Conservation (phyloP, 1,140 invertebrate species). For the Melitaea cinxia region DNA sequence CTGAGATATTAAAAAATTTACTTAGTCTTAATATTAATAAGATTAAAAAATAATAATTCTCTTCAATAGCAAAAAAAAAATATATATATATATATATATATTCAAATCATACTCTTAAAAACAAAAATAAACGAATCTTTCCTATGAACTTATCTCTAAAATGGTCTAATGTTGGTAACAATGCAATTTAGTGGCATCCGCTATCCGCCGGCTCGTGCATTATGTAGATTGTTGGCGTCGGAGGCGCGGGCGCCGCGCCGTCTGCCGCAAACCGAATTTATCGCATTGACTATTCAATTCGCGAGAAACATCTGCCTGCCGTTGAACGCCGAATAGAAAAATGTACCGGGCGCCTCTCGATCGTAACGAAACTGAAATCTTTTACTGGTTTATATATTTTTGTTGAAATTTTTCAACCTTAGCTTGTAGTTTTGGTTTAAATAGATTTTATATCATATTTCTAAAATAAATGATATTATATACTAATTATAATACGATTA, state of each 20-base stretch:
- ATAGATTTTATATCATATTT: no score
- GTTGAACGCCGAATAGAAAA: conserved; percentile 66
- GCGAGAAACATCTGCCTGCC: conserved; percentile 65
- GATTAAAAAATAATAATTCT: no score
- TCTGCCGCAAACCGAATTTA: conserved; percentile 71
- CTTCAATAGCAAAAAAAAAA: no score
- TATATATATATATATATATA: no score
- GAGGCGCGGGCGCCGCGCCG: conserved; percentile 49
- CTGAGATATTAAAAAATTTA: no score
- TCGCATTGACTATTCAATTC: conserved; percentile 72
- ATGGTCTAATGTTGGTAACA: conserved; percentile 48
- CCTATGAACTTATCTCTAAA: conserved; percentile 7
- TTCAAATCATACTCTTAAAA: not conserved
- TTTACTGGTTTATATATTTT: conserved; percentile 9
- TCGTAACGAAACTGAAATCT: conserved; percentile 39
- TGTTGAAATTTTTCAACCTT: not conserved
- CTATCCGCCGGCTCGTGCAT: conserved; percentile 59
- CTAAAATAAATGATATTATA: no score
- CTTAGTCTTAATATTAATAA: no score
- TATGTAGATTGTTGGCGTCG: conserved; percentile 67
- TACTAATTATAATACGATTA: no score
- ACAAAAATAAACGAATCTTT: conserved; percentile 10
- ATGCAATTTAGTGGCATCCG: conserved; percentile 59
- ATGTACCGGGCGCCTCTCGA: conserved; percentile 39
- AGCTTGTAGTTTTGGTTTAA: not conserved